Base-by-base conservation (phyloP, 2,797 vertebrate species). In the Acanthiza pusilla region DNA sequence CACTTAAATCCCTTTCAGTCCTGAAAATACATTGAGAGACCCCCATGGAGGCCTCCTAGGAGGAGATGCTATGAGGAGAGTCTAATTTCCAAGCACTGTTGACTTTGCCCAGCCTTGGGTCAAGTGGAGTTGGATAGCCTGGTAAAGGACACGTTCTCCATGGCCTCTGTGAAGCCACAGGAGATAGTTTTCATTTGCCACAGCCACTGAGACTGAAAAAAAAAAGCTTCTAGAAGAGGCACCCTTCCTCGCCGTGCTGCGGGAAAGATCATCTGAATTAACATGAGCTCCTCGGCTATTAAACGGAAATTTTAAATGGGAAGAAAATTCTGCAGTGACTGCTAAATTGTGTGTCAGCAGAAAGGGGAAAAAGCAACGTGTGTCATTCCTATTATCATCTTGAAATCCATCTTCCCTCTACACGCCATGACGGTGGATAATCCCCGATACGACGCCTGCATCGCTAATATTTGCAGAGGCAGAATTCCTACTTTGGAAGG, bases 271-370 rank as follows among this genome's bases (percentile, higher is more conserved):
- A 68, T 83, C 79, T 93, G 95, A 95, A 95, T 96, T 92, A 96
- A 95, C 91, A 88, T 68, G 89, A 92, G 87, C 85, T 94, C 65
- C 88, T 80, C 30, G 94, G 89, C 79, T 94, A 78, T 95, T 96
- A 95, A 94, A 95, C 0, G 18, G 88, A 93, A 89, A 89, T 89
- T 83, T 89, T 74, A 83, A 95, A 93, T 29, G 87, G 91, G 82
- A 74, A 74, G 89, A 83, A 88, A 96, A 94, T 92, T 96, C 94
- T 94, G 95, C 94, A 88, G 85, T 16, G 65, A 4, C 54, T 92
- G 94, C 93, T 96, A 92, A 94, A 91, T 13, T 68, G 60, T 65
- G 78, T 93, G 89, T 94, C 95, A 96, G 96, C 94, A 95, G 89
- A 95, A 94, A 93, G 73, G 57, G 88, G 93, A 27, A 85, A 78